Evolutionary conservation across 2,113 vertebrate species (phyloP).

Genomic region (Nycticorax nycticorax): DNA sequence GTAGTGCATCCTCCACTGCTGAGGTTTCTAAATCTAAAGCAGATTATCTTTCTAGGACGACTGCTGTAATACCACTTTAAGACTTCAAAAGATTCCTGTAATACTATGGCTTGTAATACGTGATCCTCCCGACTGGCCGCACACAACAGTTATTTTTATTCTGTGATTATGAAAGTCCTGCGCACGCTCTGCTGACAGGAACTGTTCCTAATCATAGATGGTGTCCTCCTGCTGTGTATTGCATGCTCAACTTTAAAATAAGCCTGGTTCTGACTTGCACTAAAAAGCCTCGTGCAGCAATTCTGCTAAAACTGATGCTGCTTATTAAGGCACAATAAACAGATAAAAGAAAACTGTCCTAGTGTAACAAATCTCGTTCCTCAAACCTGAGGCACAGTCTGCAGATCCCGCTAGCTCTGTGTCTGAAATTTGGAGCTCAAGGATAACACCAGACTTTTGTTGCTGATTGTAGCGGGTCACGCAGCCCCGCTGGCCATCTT

Average conservation of each 20-base stretch:
- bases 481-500: neutral
- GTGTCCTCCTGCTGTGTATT: neutral
- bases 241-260: neutral
- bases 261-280: neutral
- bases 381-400: neutral
- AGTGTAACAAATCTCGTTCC: neutral
- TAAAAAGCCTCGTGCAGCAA: neutral
- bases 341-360: neutral
- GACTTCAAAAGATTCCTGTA: neutral
- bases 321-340: neutral
- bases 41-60: neutral
- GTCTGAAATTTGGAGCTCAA: neutral
- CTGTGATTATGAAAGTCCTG: neutral
- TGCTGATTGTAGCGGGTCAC: neutral
- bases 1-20: neutral
- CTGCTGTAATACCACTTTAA: neutral
- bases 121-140: neutral
- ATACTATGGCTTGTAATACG: neutral
- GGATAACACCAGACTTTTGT: neutral
- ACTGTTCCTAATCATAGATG: neutral
- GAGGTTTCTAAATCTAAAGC: conserved; percentile 19
- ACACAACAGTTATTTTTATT: neutral
- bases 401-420: neutral
- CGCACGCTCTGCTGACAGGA: neutral
- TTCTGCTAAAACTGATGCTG: neutral